phyloP scores from a whole-genome alignment of 2,113 vertebrate species.

The Vombatus ursinus region DNA sequence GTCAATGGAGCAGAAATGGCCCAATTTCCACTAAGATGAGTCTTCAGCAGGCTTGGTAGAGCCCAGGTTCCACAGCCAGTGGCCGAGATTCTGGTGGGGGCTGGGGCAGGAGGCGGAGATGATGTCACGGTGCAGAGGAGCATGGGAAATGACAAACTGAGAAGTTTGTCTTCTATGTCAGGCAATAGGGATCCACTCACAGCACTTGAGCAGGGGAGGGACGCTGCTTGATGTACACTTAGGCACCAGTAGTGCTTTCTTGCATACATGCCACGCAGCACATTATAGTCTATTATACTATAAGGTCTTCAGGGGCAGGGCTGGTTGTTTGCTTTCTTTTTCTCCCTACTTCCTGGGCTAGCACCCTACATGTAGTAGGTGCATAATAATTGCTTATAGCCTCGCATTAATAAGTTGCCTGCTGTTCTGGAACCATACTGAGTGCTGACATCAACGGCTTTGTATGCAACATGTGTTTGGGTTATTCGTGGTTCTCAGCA shows the following conservation, averaged over 20 bases:
- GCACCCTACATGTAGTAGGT: background rate
- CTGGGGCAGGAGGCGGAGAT: background rate
- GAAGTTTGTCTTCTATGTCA: background rate
- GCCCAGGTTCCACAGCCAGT: background rate
- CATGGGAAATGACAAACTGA: background rate
- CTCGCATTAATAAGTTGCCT: background rate
- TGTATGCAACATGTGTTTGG: background rate
- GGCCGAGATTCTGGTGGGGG: background rate
- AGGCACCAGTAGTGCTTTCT: background rate
- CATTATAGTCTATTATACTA: background rate
- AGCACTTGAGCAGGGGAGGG: background rate
- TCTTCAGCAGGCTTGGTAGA: background rate
- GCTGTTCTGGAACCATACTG: background rate
- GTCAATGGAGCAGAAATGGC: background rate
- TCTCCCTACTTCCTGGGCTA: background rate
- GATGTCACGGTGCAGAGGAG: background rate
- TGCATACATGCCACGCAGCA: background rate
- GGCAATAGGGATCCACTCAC: background rate
- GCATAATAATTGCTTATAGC: background rate
- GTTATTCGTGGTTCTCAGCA: background rate
- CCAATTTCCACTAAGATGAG: background rate
- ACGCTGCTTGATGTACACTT: background rate
- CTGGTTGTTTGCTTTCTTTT: background rate
- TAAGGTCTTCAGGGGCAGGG: background rate
- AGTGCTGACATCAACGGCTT: background rate